Base-by-base conservation (phyloP, 2,113 vertebrate species). In the Bombycilla garrulus region DNA sequence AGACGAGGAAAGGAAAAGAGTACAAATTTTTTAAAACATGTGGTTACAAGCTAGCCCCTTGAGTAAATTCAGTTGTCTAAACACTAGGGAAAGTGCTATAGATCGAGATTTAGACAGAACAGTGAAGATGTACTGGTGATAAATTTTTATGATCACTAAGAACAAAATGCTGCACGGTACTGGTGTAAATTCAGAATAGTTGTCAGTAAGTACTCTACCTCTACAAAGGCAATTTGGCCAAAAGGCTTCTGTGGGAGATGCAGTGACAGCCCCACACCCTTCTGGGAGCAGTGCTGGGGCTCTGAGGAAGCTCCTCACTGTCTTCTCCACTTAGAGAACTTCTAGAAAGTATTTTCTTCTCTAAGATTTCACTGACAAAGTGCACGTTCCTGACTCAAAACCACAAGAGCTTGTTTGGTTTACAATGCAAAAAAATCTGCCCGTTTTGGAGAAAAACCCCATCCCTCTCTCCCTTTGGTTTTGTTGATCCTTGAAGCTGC, bases 401-500 rank as follows among this genome's bases (percentile, higher is more conserved):
- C 58, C 93, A 91, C 92, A 94, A 70, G 42, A 48, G 61, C 31
- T 83, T 84, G 29, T 85, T 92, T 73, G 86, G 73, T 86, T 93
- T 82, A 86, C 80, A 91, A 81, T 40, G 64, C 38, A 24, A 84
- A 88, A 81, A 86, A 88, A 65, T 48, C 77, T 88, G 45, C 58
- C 47, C 50, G 24, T 89, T 95, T 70, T 92, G 65, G 51, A 96
- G 80, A 81, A 78, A 90, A 85, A 18, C 5, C 11, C 22, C 1
- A 1, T 42, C 66, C 47, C 33, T 85, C 60, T 81, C 72, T 81
- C 29, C 17, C 13, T 45, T 74, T 88, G 80, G 50, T 89, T 96
- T 86, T 95, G 81, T 81, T 92, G 86, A 91, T 88, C 53, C 57
- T 78, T 40, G 36, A 92, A 96, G 64, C 61, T 87, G 73, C 57